phyloP scores from a whole-genome alignment of 2,888 invertebrate genomes.

The Pantelozetes paolii region DNA sequence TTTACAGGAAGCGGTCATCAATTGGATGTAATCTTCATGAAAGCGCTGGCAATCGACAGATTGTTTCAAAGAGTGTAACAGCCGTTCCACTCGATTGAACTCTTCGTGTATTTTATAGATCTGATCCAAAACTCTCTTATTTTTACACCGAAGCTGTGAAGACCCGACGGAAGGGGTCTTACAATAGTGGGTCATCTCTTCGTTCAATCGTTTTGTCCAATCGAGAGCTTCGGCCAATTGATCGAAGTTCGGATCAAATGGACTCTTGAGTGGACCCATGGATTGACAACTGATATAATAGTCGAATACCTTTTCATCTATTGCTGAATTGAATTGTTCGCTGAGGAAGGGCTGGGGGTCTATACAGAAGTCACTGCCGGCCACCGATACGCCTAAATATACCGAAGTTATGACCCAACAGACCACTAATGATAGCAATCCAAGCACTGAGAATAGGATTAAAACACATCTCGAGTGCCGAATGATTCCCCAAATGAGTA shows the following conservation, averaged over 20 bases:
- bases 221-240: constrained; percentile 21
- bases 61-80: constrained; percentile 56
- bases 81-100: too few species aligned
- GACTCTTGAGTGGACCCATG: constrained; percentile 30
- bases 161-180: too few species aligned
- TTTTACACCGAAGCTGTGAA: too few species aligned
- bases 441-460: constrained; percentile 80
- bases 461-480: constrained; percentile 81
- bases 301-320: constrained; percentile 43
- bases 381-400: constrained; percentile 75
- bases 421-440: constrained; percentile 75
- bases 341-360: constrained; percentile 75
- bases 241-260: constrained; percentile 24
- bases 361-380: constrained; percentile 76
- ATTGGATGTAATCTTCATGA: constrained; percentile 74
- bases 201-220: constrained; percentile 55
- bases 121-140: too few species aligned
- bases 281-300: constrained; percentile 44
- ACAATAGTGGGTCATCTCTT: background rate
- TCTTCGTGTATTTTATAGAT: too few species aligned
- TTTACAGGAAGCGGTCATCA: constrained; percentile 75
- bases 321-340: constrained; percentile 49
- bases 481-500: constrained; percentile 82
- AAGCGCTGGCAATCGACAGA: constrained; percentile 77
- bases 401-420: constrained; percentile 84